phyloP scores from a whole-genome alignment of 1,140 invertebrate species.

The Centruroides vittatus region DNA sequence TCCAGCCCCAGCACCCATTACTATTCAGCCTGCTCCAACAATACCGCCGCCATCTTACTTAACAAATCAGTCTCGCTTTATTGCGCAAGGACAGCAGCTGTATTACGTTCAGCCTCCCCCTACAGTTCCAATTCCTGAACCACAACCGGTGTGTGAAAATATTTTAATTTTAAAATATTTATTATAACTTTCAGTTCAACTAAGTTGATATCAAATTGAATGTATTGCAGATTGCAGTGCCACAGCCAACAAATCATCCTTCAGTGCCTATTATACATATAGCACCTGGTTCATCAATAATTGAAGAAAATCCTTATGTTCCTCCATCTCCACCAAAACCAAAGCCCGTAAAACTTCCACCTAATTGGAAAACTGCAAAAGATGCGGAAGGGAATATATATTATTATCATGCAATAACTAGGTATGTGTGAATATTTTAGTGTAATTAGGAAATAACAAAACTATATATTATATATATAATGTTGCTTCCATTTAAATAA shows the following conservation, averaged over 20 bases:
- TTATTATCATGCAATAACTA: conserved; percentile 75
- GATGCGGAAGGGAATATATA: conserved; percentile 68
- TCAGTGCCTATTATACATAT: not conserved
- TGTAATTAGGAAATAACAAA: too few relatives aligned
- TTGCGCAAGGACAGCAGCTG: conserved; percentile 1
- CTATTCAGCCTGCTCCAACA: not conserved
- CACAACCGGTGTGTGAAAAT: not conserved
- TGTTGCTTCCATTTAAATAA: too few relatives aligned
- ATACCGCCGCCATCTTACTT: conserved; percentile 1
- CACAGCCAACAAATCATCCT: too few relatives aligned
- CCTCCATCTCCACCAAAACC: conserved; percentile 29
- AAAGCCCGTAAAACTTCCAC: conserved; percentile 51
- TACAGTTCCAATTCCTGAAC: not conserved
- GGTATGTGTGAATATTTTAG: conserved; percentile 23
- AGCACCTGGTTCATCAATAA: not conserved
- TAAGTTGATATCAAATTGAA: too few relatives aligned
- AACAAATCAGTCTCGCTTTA: not conserved
- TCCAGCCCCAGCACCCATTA: not conserved
- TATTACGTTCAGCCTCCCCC: conserved; percentile 8
- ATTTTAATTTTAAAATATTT: too few relatives aligned
- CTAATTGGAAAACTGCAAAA: conserved; percentile 68
- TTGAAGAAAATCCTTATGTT: conserved; percentile 21
- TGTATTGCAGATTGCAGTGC: too few relatives aligned
- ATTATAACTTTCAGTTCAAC: too few relatives aligned
- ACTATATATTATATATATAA: too few relatives aligned